phyloP scores from a whole-genome alignment of 2,797 vertebrate species.

The Schizopygopsis malacanthus region DNA sequence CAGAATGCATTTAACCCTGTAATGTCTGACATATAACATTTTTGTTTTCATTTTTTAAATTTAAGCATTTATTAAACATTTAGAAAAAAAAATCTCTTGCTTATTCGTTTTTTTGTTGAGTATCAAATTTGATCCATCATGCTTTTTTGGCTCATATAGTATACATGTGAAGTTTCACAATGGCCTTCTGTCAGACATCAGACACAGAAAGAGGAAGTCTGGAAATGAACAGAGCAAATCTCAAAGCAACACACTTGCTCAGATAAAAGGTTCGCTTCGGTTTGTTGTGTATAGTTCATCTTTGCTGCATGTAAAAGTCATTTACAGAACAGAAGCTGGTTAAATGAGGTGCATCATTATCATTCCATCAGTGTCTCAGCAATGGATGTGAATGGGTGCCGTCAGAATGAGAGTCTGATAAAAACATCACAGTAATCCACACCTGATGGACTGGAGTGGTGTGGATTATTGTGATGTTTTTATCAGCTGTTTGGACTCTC shows the following conservation, averaged over 20 bases:
- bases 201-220: not conserved
- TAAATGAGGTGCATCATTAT: too few species aligned
- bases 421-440: too few species aligned
- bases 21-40: not conserved
- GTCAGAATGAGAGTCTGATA: too few species aligned
- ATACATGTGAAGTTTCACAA: not conserved
- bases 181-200: not conserved
- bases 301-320: not conserved
- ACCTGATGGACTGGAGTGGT: not conserved
- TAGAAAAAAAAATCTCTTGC: too few species aligned
- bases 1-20: not conserved
- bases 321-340: not conserved
- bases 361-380: too few species aligned
- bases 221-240: not conserved
- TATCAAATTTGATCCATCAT: too few species aligned
- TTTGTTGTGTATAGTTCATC: not conserved
- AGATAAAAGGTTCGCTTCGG: not conserved
- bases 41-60: too few species aligned
- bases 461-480: not conserved
- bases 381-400: too few species aligned
- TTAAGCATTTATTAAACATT: too few species aligned
- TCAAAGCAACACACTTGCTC: not conserved
- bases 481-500: not conserved
- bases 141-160: too few species aligned
- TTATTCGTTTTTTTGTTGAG: too few species aligned